Evolutionary conservation across 2,888 invertebrate genomes (phyloP).

Genomic region (Stenichneumon culpator): DNA sequence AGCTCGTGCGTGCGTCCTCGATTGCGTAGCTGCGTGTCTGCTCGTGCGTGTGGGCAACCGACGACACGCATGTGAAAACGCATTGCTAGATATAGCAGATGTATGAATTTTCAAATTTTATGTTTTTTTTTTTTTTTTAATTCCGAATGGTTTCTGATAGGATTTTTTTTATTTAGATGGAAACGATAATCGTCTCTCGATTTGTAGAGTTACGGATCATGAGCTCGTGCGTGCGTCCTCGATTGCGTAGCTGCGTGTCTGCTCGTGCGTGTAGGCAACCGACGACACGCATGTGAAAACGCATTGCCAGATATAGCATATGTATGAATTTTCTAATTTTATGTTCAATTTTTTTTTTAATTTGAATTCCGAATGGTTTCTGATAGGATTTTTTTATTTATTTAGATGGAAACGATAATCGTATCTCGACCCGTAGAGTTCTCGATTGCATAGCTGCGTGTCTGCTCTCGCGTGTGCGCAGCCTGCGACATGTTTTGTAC

Average conservation of each 20-base stretch:
- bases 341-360: no score
- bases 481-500: background rate
- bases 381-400: no score
- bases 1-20: slow-evolving; percentile 62
- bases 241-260: slow-evolving; percentile 29
- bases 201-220: slow-evolving; percentile 70
- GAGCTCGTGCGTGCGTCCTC: slow-evolving; percentile 64
- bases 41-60: background rate
- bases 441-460: slow-evolving; percentile 26
- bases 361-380: no score
- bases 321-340: no score
- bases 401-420: slow-evolving; percentile 84
- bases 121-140: no score
- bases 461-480: background rate
- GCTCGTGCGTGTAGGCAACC: background rate
- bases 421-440: slow-evolving; percentile 75
- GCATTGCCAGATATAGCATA: no score
- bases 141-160: no score
- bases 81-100: no score
- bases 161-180: no score
- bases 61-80: no score
- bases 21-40: slow-evolving; percentile 32
- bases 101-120: no score
- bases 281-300: no score
- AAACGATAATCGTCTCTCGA: slow-evolving; percentile 82